Evolutionary conservation across 2,113 vertebrate species (phyloP).

Genomic region (Ptilonorhynchus violaceus): DNA sequence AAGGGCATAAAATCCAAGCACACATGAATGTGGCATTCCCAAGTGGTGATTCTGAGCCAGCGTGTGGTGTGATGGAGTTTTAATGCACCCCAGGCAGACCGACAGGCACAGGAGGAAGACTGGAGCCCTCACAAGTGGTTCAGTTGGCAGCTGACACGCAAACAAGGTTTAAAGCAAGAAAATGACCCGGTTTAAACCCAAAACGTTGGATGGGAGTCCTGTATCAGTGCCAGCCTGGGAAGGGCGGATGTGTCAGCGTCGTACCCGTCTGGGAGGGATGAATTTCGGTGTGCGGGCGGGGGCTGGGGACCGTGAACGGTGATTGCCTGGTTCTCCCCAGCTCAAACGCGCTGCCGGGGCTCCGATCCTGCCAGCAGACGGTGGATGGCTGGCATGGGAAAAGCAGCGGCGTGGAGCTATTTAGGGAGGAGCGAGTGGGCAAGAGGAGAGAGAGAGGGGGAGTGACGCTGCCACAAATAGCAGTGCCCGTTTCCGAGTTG

Average conservation of each 20-base stretch:
- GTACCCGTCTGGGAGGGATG: not conserved
- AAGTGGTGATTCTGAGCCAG: not conserved
- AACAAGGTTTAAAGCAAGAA: not conserved
- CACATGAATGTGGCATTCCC: fast-evolving
- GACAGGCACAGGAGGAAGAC: not conserved
- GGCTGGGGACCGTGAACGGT: not conserved
- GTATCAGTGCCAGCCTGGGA: not conserved
- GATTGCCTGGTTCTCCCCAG: not conserved
- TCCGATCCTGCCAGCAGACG: not conserved
- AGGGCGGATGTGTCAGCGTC: not conserved
- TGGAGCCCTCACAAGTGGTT: not conserved
- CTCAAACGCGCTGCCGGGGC: not conserved
- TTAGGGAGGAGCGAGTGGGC: not conserved
- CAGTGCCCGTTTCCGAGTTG: not conserved
- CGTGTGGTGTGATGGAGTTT: fast-evolving
- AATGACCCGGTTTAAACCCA: not conserved
- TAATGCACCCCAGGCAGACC: not conserved
- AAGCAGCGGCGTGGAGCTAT: not conserved
- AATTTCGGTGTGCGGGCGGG: not conserved
- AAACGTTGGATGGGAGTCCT: not conserved
- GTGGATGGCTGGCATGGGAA: not conserved
- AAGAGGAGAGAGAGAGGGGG: not conserved
- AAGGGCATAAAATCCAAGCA: not conserved
- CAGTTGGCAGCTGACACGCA: not conserved
- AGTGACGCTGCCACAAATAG: not conserved